Conservation (phyloP, 2,888 invertebrate species). For the Pachycephus smyrnensis region DNA sequence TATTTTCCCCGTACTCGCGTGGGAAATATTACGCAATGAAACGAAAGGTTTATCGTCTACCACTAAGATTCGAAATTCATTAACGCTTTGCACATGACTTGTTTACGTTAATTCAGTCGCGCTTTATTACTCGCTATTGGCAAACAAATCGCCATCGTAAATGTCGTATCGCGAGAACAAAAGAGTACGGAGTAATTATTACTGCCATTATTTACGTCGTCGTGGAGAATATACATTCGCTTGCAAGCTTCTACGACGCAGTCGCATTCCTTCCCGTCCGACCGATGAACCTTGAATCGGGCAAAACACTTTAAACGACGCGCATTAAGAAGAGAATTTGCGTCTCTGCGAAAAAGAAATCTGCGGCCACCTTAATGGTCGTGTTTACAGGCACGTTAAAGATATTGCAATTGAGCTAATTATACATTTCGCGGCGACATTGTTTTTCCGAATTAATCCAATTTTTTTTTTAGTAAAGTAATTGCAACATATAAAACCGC, state of each 20-base stretch:
- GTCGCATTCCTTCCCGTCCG: conserved; percentile 16
- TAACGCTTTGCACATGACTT: not conserved
- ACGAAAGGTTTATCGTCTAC: too few relatives aligned
- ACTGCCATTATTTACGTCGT: not conserved
- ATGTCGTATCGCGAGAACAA: not conserved
- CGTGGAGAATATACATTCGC: not conserved
- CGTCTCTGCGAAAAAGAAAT: not conserved
- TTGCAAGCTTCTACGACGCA: not conserved
- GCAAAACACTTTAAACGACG: conserved; percentile 33
- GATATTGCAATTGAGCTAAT: not conserved
- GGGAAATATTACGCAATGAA: not conserved
- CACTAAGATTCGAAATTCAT: not conserved
- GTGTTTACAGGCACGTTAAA: not conserved
- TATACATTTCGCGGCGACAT: not conserved
- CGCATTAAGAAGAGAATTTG: conserved; percentile 11
- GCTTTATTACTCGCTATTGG: too few relatives aligned
- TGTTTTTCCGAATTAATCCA: not conserved
- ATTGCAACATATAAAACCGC: not conserved
- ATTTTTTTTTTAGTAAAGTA: not conserved
- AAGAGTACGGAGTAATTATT: not conserved
- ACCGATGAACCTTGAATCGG: conserved; percentile 34
- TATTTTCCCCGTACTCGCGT: not conserved
- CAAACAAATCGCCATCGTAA: not conserved
- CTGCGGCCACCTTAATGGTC: not conserved
- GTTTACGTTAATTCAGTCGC: not conserved